phyloP scores from a whole-genome alignment of 2,113 vertebrate species.

The Trinectes maculatus region DNA sequence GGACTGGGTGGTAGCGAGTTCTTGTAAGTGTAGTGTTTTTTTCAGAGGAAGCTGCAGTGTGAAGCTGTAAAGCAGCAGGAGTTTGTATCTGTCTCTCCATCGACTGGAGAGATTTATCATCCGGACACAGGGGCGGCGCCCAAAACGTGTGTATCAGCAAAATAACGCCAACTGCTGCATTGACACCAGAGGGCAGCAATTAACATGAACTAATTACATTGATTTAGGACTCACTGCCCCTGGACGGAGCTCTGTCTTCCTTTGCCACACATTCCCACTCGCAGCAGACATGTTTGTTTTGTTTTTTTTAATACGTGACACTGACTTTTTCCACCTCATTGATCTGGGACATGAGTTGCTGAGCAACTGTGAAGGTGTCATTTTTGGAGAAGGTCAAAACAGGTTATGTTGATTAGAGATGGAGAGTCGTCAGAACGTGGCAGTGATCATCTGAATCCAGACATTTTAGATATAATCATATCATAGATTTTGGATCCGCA shows the following conservation, averaged over 20 bases:
- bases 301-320: constrained; percentile 18
- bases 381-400: neutral
- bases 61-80: constrained; percentile 48
- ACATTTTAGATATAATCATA: too few species aligned
- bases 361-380: too few species aligned
- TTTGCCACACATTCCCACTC: constrained; percentile 18
- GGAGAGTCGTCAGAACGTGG: too few species aligned
- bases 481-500: too few species aligned
- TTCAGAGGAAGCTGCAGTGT: constrained; percentile 31
- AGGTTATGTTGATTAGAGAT: too few species aligned
- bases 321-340: constrained; percentile 10
- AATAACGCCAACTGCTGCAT: constrained; percentile 52
- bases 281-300: constrained; percentile 9
- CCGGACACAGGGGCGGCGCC: constrained; percentile 37
- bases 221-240: constrained; percentile 56
- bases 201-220: constrained; percentile 76
- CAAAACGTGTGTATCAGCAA: constrained; percentile 69
- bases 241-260: constrained; percentile 36
- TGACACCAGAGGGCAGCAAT: constrained; percentile 73
- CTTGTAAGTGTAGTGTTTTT: constrained; percentile 3
- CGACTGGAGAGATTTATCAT: constrained; percentile 68
- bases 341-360: neutral
- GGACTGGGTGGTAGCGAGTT: constrained; percentile 3
- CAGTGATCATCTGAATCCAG: too few species aligned
- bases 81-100: constrained; percentile 55